These are phyloP conservation scores for Pyrocoelia pectoralis DNA, from an alignment of 2,888 invertebrate species.

Conservation along the genomic window DNA sequence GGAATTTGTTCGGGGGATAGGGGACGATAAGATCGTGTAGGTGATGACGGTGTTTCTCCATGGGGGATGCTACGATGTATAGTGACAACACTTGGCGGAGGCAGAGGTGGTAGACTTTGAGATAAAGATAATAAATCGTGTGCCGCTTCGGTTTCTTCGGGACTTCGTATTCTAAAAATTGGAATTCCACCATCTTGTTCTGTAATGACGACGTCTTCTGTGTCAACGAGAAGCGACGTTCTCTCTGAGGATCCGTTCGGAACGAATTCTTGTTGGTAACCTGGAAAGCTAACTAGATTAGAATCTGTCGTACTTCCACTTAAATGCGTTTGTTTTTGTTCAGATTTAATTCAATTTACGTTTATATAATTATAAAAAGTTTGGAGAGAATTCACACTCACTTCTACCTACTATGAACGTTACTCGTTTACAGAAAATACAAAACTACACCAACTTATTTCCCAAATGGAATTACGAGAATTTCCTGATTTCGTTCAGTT, in stretches of 20 bases:
- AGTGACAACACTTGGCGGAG: conserved; percentile 73
- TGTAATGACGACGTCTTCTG: conserved; percentile 35
- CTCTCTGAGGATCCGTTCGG: conserved; percentile 46
- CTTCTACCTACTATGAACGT: background rate
- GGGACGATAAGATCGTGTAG: conserved; percentile 49
- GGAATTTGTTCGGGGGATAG: conserved; percentile 49
- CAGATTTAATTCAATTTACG: conserved; percentile 4
- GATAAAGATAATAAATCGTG: conserved; percentile 81
- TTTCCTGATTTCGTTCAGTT: too few species aligned
- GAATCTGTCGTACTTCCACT: conserved; percentile 20
- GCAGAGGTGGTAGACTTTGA: conserved; percentile 79
- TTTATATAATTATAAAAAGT: background rate
- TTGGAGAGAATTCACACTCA: background rate
- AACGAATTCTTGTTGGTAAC: conserved; percentile 49
- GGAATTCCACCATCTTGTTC: conserved; percentile 52
- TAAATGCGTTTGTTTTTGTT: conserved; percentile 9
- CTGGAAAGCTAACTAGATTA: conserved; percentile 39
- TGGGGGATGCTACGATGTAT: conserved; percentile 64
- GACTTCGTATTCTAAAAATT: conserved; percentile 65
- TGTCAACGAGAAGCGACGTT: conserved; percentile 30
- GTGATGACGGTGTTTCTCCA: conserved; percentile 53
- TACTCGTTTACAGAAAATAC: background rate
- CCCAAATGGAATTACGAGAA: background rate
- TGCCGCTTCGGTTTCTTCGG: conserved; percentile 89
- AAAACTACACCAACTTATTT: background rate